phyloP scores from a whole-genome alignment of 2,888 invertebrate genomes.

The Macaria liturata region DNA sequence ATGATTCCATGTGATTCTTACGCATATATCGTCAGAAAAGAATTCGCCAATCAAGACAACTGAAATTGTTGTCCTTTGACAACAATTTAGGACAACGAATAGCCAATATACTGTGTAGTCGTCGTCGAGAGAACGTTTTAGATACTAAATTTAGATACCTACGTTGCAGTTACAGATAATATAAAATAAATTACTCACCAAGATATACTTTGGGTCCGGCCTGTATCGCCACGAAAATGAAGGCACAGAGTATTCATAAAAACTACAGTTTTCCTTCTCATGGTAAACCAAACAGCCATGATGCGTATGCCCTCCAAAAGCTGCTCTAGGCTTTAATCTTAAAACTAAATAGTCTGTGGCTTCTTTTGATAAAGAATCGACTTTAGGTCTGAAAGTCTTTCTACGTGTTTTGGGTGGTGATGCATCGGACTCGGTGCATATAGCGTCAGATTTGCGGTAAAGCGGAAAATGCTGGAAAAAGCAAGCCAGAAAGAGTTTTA shows the following conservation, averaged over 20 bases:
- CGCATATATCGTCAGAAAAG: too few relatives aligned
- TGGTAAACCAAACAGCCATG: constrained; percentile 90
- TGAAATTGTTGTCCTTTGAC: too few relatives aligned
- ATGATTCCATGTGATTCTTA: too few relatives aligned
- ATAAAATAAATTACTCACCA: constrained; percentile 83
- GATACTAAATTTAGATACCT: too few relatives aligned
- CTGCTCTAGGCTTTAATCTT: constrained; percentile 88
- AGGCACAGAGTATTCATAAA: constrained; percentile 92
- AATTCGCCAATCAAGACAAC: too few relatives aligned
- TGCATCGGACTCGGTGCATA: constrained; percentile 91
- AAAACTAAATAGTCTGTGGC: constrained; percentile 86
- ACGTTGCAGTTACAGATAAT: too few relatives aligned
- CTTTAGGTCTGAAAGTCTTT: constrained; percentile 89
- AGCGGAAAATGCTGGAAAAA: constrained; percentile 95
- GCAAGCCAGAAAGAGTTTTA: too few relatives aligned
- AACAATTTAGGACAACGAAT: too few relatives aligned
- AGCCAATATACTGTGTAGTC: too few relatives aligned
- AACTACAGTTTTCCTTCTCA: constrained; percentile 59
- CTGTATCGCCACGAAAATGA: constrained; percentile 99
- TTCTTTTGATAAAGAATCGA: constrained; percentile 94
- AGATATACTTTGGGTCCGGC: constrained; percentile 93
- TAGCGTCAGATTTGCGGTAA: constrained; percentile 91
- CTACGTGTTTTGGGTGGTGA: constrained; percentile 87
- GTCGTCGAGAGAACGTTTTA: too few relatives aligned
- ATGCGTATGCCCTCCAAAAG: constrained; percentile 96